Evolutionary conservation across 2,888 invertebrate species (phyloP).

Genomic region (Apamea sordens): DNA sequence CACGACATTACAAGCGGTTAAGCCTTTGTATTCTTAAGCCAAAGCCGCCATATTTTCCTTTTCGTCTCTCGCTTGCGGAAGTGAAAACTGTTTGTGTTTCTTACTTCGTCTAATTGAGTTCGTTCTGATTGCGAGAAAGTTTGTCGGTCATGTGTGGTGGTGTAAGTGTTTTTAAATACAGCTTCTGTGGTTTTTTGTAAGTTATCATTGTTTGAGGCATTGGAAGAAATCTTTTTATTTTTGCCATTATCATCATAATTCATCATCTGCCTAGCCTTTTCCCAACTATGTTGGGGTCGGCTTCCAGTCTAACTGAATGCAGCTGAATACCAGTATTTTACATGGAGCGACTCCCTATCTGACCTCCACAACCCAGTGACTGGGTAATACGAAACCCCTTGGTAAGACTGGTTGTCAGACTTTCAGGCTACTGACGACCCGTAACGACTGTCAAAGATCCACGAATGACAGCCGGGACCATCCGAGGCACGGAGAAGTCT

Average conservation of each 20-base stretch:
- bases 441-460: too few species aligned
- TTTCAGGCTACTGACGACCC: too few species aligned
- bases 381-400: too few species aligned
- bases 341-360: too few species aligned
- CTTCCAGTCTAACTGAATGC: too few species aligned
- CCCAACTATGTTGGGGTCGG: too few species aligned
- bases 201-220: background rate
- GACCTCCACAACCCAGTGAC: too few species aligned
- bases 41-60: slow-evolving; percentile 50
- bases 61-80: slow-evolving; percentile 33
- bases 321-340: too few species aligned
- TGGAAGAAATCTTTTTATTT: background rate
- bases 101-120: slow-evolving; percentile 55
- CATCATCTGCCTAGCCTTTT: too few species aligned
- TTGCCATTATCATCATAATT: background rate
- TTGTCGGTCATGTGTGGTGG: background rate
- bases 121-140: slow-evolving; percentile 32
- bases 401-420: too few species aligned
- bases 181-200: background rate
- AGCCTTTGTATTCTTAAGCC: slow-evolving; percentile 44
- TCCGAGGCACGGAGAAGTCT: too few species aligned
- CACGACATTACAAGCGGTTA: slow-evolving; percentile 3
- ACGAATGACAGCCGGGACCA: too few species aligned
- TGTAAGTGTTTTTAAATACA: slow-evolving; percentile 8
- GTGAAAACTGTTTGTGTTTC: slow-evolving; percentile 47